Conservation (phyloP, 2,797 vertebrate genomes). For the Myiotriccus ornatus region DNA sequence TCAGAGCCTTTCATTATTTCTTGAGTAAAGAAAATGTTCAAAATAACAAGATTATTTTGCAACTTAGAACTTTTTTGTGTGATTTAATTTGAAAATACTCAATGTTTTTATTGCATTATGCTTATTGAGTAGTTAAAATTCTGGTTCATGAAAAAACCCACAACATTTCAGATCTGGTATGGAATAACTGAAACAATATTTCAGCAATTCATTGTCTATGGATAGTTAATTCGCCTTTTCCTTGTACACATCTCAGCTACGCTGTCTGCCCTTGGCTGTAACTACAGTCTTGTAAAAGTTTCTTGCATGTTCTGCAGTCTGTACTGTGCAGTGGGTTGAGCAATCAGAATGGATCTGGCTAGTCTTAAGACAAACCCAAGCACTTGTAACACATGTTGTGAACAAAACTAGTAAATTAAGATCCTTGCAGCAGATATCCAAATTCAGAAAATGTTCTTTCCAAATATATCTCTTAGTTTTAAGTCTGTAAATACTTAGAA, state of each 20-base stretch:
- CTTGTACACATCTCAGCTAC: not conserved
- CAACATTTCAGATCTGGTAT: not conserved
- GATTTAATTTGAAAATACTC: not conserved
- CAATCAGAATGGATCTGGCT: not conserved
- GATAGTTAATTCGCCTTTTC: not conserved
- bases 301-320: not conserved
- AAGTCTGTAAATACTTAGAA: not conserved
- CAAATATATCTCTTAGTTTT: not conserved
- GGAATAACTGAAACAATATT: not conserved
- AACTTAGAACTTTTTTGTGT: not conserved
- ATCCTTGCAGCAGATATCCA: not conserved
- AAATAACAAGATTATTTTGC: not conserved
- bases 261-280: not conserved
- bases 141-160: not conserved
- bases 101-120: not conserved
- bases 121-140: not conserved
- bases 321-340: not conserved
- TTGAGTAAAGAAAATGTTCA: not conserved
- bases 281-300: not conserved
- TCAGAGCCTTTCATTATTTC: not conserved
- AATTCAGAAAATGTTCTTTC: not conserved
- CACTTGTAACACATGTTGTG: not conserved
- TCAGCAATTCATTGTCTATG: not conserved
- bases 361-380: not conserved
- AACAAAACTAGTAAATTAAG: not conserved